Conservation (phyloP, 92 coral and sea anemone genomes). For the Siderastrea siderea region DNA sequence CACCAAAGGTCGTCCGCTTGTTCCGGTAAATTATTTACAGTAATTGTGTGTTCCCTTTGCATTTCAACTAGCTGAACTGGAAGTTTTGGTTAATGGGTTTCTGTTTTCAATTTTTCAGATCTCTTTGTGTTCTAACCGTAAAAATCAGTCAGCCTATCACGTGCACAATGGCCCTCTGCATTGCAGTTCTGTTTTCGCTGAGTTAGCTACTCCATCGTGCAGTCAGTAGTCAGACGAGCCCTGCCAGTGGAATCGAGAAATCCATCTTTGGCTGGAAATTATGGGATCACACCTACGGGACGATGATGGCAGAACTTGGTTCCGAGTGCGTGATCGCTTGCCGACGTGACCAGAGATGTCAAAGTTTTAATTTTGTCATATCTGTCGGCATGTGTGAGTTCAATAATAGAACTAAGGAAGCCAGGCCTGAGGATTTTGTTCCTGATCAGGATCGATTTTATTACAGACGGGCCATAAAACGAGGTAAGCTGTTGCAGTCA, state of each 20-base stretch:
- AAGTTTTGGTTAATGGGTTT: no score
- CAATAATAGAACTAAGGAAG: slow-evolving; percentile 26
- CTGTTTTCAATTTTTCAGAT: no score
- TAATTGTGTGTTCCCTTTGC: no score
- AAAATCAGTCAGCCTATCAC: no score
- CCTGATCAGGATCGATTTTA: slow-evolving; percentile 9
- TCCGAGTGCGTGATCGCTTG: neutral
- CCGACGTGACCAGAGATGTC: slow-evolving; percentile 5
- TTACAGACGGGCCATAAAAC: neutral
- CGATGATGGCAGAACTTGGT: neutral
- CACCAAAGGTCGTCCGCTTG: no score
- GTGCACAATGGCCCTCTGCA: no score
- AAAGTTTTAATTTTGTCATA: slow-evolving; percentile 16
- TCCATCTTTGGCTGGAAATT: slow-evolving; percentile 16
- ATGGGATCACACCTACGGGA: neutral
- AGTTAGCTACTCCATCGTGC: neutral
- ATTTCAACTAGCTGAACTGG: no score
- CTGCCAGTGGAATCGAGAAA: neutral
- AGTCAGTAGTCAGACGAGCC: neutral
- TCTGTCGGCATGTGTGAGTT: slow-evolving; percentile 1
- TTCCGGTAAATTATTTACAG: no score
- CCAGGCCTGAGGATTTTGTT: slow-evolving; percentile 22
- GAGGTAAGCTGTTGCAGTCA: neutral
- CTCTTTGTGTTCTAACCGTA: no score
- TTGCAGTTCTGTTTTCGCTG: neutral